Base-by-base conservation (phyloP, 2,888 invertebrate species). In the Nephrotoma appendiculata region DNA sequence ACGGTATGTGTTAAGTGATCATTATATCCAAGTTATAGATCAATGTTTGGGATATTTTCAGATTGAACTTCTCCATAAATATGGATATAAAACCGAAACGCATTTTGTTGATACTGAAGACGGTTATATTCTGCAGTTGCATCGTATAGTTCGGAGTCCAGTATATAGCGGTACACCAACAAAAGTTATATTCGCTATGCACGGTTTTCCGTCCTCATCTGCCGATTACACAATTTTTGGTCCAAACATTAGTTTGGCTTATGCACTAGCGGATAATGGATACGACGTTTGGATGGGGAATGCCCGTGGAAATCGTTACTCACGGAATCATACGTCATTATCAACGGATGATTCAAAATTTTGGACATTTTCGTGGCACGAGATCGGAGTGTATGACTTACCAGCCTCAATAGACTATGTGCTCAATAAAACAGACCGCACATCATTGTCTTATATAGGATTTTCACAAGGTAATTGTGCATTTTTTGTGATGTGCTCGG, bases 381-480 rank as follows among this genome's bases (percentile, higher is more conserved):
- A 97, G 90, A 96, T 96, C 90, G 96, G 96, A 0, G 90, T 92
- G 86, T 93, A 93, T 88, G 97, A 97, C 90, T 89, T 97, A 43
- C 96, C 97, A 0, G 93, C 95, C 0, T 95, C 95, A 93, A 94
- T 97, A 45, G 95, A 97, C 89, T 93, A 94, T 89, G 92, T 15
- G 15, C 90, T 94, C 0, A 88, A 89, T 1, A 85, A 88, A 1
- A 95, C 95, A 0, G 93, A 93, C 0, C 92, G 93, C 84, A 88
- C 92, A 5, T 91, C 93, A 86, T 89, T 97, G 0, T 94, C 94
- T 89, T 96, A 96, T 90, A 90, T 95, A 0, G 96, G 96, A 0
- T 95, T 96, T 90, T 96, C 96, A 12, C 89, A 90, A 89, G 96
- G 96, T 9, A 94, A 94, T 0, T 94, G 95, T 0, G 88, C 91